A percentile compares a stretch with the other conserved stretches of the same genome.
These are phyloP conservation scores for Calosoma granatense DNA, from an alignment of 1,140 invertebrate genomes.

Conservation along the genomic window DNA sequence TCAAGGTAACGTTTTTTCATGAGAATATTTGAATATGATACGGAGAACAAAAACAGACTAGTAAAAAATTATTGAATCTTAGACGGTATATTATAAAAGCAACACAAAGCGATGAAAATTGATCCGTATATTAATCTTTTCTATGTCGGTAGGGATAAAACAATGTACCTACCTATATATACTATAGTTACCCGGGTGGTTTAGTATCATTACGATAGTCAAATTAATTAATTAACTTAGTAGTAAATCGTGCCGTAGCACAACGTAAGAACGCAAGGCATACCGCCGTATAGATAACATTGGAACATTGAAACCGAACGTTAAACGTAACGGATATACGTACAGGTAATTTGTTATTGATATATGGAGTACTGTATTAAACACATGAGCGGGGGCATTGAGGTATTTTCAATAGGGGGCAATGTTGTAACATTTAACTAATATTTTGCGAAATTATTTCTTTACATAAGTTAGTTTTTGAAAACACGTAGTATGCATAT, in stretches of 20 bases:
- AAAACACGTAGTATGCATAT: too few relatives aligned
- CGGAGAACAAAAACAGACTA: background rate
- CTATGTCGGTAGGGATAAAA: background rate
- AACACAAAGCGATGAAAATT: background rate
- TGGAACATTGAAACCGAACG: background rate
- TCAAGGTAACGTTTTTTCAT: background rate
- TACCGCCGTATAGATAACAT: background rate
- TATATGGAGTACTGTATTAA: too few relatives aligned
- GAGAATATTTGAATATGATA: background rate
- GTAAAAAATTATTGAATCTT: background rate
- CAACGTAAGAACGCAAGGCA: too few relatives aligned
- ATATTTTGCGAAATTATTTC: too few relatives aligned
- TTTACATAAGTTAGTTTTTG: too few relatives aligned
- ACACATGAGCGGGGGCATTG: too few relatives aligned
- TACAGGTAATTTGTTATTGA: background rate
- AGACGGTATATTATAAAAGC: background rate
- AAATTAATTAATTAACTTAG: constrained; percentile 9
- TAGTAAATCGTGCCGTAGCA: constrained; percentile 3
- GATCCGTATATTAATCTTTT: background rate
- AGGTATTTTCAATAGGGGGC: too few relatives aligned
- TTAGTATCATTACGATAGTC: background rate
- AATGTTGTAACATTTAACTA: too few relatives aligned
- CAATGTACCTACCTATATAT: too few relatives aligned
- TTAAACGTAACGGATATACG: background rate
- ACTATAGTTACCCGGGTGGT: too few relatives aligned